These are phyloP conservation scores for Paralinhomoeus sp. DNA, from an alignment of 2,888 invertebrate genomes.

Conservation along the genomic window DNA sequence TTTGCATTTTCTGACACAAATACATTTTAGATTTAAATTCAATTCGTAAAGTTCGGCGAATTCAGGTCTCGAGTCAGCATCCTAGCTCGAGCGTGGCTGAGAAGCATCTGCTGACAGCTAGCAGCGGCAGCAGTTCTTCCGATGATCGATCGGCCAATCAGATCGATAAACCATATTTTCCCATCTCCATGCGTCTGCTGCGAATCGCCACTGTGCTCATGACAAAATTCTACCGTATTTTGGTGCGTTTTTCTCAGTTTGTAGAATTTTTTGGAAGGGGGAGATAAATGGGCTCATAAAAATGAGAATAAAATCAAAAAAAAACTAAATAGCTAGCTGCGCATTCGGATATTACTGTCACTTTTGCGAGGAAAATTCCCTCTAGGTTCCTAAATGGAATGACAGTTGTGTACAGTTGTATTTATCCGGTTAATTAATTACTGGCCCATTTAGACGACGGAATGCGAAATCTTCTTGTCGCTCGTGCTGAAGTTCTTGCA, in stretches of 20 bases:
- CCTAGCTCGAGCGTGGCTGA: no score
- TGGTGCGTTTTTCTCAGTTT: conserved; percentile 49
- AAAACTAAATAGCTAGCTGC: background rate
- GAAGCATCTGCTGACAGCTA: no score
- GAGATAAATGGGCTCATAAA: no score
- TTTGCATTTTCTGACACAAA: no score
- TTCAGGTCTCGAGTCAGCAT: conserved; percentile 8
- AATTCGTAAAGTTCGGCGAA: background rate
- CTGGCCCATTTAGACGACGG: conserved; percentile 47
- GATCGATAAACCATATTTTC: conserved; percentile 71
- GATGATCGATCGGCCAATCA: no score
- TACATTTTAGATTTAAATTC: no score
- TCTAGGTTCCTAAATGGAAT: background rate
- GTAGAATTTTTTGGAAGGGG: no score
- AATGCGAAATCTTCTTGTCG: conserved; percentile 93
- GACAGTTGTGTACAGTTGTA: background rate
- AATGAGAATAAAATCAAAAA: no score
- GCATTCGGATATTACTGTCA: background rate
- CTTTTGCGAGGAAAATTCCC: background rate
- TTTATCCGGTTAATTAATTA: background rate
- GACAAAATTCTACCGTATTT: conserved; percentile 65
- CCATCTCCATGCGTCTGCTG: conserved; percentile 77
- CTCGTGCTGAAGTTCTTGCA: conserved; percentile 88
- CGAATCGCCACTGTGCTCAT: conserved; percentile 74
- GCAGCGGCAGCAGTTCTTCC: no score